Percentiles rank a stretch among this genome's conserved stretches.
These are phyloP conservation scores for Bibio marci DNA, from an alignment of 2,888 invertebrate species.

Conservation along the genomic window DNA sequence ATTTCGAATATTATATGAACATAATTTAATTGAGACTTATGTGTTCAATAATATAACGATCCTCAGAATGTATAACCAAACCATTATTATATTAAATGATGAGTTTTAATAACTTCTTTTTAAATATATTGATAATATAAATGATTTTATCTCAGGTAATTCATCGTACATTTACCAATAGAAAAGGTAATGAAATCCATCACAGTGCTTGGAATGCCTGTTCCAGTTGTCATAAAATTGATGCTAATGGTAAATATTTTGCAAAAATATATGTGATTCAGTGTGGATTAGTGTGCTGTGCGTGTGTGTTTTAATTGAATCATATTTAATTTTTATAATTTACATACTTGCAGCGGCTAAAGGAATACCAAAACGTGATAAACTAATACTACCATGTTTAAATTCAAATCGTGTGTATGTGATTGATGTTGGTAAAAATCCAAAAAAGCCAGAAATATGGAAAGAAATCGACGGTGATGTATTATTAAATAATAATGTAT, in stretches of 20 bases:
- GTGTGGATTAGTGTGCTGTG: too few species aligned
- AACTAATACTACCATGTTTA: conserved; percentile 67
- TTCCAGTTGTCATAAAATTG: conserved; percentile 62
- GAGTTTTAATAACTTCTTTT: too few species aligned
- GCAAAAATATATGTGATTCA: not conserved
- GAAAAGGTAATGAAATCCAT: conserved; percentile 75
- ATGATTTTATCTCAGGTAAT: too few species aligned
- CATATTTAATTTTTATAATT: too few species aligned
- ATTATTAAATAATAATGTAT: conserved; percentile 55
- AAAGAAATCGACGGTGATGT: conserved; percentile 72
- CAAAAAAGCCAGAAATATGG: conserved; percentile 50
- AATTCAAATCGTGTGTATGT: conserved; percentile 70
- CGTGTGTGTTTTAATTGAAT: too few species aligned
- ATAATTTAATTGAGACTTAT: too few species aligned
- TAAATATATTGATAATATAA: too few species aligned
- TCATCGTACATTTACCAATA: conserved; percentile 62
- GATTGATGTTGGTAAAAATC: conserved; percentile 60
- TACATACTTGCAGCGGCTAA: conserved; percentile 10
- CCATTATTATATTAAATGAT: too few species aligned
- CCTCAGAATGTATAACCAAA: not conserved
- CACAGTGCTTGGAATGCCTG: conserved; percentile 97
- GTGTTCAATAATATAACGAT: too few species aligned
- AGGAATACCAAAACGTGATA: conserved; percentile 44
- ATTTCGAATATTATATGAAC: too few species aligned
- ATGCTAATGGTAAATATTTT: conserved; percentile 20